Percentiles rank a stretch among this genome's conserved stretches.
Conservation (phyloP, 35 echinoderm and acorn worm genomes). For the Hemicentrotus pulcherrimus region DNA sequence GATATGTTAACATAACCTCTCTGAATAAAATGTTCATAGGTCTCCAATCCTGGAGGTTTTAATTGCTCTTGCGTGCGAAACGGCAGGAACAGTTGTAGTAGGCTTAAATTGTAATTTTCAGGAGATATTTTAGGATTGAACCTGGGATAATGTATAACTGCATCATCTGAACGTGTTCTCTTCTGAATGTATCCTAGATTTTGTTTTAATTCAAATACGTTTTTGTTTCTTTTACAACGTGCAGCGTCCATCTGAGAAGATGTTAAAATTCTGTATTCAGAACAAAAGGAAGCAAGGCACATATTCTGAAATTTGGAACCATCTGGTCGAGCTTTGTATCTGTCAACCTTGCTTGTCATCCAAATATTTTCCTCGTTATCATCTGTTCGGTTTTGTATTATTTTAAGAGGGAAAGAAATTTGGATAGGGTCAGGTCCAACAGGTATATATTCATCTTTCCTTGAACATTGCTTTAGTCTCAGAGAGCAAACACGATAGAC, state of each 20-base stretch:
- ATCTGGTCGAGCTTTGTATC: slow-evolving; percentile 33
- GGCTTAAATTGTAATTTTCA: slow-evolving; percentile 62
- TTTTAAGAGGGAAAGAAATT: background rate
- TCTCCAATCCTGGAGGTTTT: slow-evolving; percentile 44
- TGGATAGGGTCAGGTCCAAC: background rate
- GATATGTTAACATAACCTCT: slow-evolving; percentile 28
- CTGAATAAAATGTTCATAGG: slow-evolving; percentile 45
- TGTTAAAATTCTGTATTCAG: slow-evolving; percentile 47
- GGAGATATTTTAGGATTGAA: background rate
- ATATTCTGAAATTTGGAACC: slow-evolving; percentile 45
- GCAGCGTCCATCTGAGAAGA: background rate
- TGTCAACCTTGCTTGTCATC: slow-evolving; percentile 30
- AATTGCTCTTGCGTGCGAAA: slow-evolving; percentile 58
- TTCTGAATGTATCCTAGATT: slow-evolving; percentile 57
- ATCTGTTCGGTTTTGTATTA: slow-evolving; percentile 29
- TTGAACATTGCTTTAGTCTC: slow-evolving; percentile 37
- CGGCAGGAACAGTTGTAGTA: slow-evolving; percentile 61
- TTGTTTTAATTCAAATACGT: slow-evolving; percentile 45
- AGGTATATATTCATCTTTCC: slow-evolving; percentile 49
- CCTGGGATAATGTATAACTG: slow-evolving; percentile 53
- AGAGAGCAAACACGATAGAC: slow-evolving; percentile 52
- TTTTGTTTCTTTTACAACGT: background rate
- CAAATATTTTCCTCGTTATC: background rate
- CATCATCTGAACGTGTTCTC: slow-evolving; percentile 48
- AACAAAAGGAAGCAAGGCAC: background rate